Evolutionary conservation across 2,888 invertebrate species (phyloP), one percentile per base, ranked within the genome.

Genomic region (Heteropelma amictum): DNA sequence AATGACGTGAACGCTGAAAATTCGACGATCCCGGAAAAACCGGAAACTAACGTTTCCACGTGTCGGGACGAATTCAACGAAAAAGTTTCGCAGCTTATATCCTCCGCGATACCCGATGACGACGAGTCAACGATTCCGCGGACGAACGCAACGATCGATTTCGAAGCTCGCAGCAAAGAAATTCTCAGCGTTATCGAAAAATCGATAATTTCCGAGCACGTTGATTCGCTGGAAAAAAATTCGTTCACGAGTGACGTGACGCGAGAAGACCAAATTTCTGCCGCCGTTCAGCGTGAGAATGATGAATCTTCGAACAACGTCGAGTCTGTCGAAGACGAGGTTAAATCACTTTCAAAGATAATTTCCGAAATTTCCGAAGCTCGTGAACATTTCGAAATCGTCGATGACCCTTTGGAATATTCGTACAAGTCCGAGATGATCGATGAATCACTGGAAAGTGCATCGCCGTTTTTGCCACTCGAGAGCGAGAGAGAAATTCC

Each of bases 121-220:
- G 38, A 60, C 10, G 70, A 63, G 8, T 58, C 69, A n/a, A 21
- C 60, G 14, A 68, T 53, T 10, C 35, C 63, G 58, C 3, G 68
- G 40, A 17, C 77, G 0, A 69, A 74, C 10, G 83, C 80, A 40
- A 81, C 85, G 69, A 82, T 86, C 6, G 85, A 89, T 75, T 85
- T 82, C n/a, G 82, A 84, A 75, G 84, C 85, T 6, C 84, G 83
- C 28, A 86, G 85, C 71, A 83, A 84, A 53, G 84, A 87, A 49
- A 86, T 88, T 35, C 73, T 86, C 2, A 86, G 85, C 60, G 84
- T 85, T 64, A 84, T 86, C 14, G 88, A 88, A 54, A 87, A 86
- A 67, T 87, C 88, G 0, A 85, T 87, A 51, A 83, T 86, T 42
- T 85, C 84, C 1, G 86, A 86, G 28, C 84, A 82, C 23, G 76